Evolutionary conservation across 2,797 vertebrate genomes (phyloP), one percentile per base, ranked within the genome.

Genomic region (Anabas testudineus): DNA sequence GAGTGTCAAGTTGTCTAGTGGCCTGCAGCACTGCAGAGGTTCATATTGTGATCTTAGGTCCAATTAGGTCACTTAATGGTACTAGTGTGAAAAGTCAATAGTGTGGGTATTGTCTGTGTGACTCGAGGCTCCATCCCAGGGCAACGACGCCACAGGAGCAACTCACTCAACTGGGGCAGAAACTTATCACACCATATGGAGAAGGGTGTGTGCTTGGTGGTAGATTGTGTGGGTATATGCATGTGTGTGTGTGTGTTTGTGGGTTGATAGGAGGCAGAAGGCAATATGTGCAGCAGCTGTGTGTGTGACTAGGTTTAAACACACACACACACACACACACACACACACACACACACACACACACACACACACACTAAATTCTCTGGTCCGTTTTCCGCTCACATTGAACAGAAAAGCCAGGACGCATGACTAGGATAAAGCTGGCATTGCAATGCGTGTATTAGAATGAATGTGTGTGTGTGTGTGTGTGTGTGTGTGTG

Each of bases 371-470:
- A 45, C 54, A 62, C 60, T 46, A 45, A 67, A 57, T 46, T 22
- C 60, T 66, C 30, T 36, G 10, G 28, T 76, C 67, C 48, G 43
- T 83, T 90, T 82, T 86, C 82, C 73, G 24, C 80, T 87, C 70
- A 72, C 16, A 48, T 60, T 67, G 64, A 37, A 47, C 63, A 73
- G 42, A 61, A 68, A 74, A 90, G 84, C 80, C 84, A 63, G 18
- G 60, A 84, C 59, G n/a, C 88, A 85, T 91, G 88, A 90, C 89
- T 78, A 7, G 87, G 89, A 88, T 90, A 80, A 88, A 83, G 83
- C 74, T 79, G 52, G 67, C 71, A 67, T 74, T 82, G 64, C 65
- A 54, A 24, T 59, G 54, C 82, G 70, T 68, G 74, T 54, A 46
- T 76, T 21, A 19, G 43, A 7, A 39, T 71, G 10, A 22, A 45